Evolutionary conservation across 2,797 vertebrate species (phyloP).

Genomic region (Schizopygopsis malacanthus): DNA sequence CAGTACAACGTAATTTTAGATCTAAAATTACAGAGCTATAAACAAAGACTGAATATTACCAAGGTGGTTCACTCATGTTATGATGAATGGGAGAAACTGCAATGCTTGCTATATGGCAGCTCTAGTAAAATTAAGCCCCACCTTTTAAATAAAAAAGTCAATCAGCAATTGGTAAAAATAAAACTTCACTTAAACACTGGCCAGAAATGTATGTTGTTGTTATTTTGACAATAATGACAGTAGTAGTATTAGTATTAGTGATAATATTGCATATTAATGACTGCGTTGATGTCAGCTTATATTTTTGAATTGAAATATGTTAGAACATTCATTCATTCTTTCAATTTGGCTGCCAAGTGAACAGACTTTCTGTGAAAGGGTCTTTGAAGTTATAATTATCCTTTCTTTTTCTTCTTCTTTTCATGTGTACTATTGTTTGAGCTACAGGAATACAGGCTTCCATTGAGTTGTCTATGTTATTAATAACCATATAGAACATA

Average conservation of each 20-base stretch:
- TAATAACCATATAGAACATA: background rate
- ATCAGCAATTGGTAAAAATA: background rate
- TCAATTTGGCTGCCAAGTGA: background rate
- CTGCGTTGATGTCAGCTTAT: background rate
- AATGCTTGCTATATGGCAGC: background rate
- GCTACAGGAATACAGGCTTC: background rate
- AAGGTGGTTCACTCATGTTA: background rate
- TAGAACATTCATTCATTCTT: background rate
- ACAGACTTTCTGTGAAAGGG: background rate
- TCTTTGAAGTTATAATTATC: background rate
- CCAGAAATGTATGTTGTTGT: too few species aligned
- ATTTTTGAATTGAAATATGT: too few species aligned
- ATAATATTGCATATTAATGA: background rate
- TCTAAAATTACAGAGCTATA: background rate
- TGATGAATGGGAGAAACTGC: background rate
- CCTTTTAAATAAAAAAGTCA: background rate
- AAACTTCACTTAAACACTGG: too few species aligned
- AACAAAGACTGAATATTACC: background rate
- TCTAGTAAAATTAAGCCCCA: background rate
- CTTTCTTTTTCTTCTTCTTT: background rate
- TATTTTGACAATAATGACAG: too few species aligned
- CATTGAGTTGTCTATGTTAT: background rate
- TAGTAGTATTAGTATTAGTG: too few species aligned
- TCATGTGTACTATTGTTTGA: background rate
- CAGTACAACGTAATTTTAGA: too few species aligned